Evolutionary conservation across 2,797 vertebrate genomes (phyloP).

Genomic region (Rhyacichthys aspro): DNA sequence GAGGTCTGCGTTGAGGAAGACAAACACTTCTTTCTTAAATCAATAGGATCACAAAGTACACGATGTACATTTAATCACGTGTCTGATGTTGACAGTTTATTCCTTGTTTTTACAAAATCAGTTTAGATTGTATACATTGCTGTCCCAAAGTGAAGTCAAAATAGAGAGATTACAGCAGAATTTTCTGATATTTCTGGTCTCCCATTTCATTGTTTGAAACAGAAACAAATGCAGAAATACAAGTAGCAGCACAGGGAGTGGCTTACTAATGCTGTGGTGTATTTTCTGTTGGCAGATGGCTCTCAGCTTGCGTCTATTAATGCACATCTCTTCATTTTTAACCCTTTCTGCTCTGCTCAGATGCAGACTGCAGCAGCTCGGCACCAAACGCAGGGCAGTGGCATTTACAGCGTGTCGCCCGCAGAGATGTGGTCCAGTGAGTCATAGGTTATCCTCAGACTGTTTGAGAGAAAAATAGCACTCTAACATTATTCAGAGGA

Average conservation of each 20-base stretch:
- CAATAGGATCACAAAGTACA: not conserved
- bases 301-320: slow-evolving; percentile 50
- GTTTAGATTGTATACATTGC: not conserved
- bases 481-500: not conserved
- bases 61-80: not conserved
- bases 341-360: slow-evolving; percentile 11
- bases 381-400: slow-evolving; percentile 24
- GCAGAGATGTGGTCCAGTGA: slow-evolving; percentile 47
- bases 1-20: not conserved
- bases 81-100: not conserved
- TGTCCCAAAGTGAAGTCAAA: too few species aligned
- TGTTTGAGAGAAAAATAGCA: slow-evolving; percentile 35
- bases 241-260: slow-evolving; percentile 26
- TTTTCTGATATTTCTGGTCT: too few species aligned
- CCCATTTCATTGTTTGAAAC: too few species aligned
- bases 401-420: slow-evolving; percentile 31
- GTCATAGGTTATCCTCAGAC: slow-evolving; percentile 52
- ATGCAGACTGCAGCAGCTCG: not conserved
- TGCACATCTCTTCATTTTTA: slow-evolving; percentile 20
- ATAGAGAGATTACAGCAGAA: too few species aligned
- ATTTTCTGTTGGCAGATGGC: slow-evolving; percentile 40
- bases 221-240: slow-evolving; percentile 2
- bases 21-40: too few species aligned
- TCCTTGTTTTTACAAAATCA: too few species aligned
- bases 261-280: slow-evolving; percentile 20